These are phyloP conservation scores for Erythrolamprus reginae DNA, from an alignment of 2,113 vertebrate genomes.

Conservation along the genomic window DNA sequence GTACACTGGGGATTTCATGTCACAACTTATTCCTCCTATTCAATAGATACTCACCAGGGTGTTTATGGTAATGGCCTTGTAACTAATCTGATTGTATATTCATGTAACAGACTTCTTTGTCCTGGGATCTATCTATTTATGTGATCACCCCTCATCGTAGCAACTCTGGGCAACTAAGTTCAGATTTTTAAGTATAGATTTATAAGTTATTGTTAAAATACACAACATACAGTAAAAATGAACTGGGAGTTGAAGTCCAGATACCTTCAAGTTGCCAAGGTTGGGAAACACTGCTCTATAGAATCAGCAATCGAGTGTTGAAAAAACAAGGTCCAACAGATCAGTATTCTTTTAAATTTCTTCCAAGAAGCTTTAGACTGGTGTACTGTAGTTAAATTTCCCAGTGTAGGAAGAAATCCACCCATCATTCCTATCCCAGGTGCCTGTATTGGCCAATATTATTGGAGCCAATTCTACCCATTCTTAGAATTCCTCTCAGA, in stretches of 20 bases:
- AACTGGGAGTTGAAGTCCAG: too few species aligned
- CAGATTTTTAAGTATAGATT: not conserved
- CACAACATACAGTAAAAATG: not conserved
- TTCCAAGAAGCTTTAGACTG: not conserved
- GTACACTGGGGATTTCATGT: not conserved
- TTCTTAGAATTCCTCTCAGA: not conserved
- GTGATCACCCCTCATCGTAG: not conserved
- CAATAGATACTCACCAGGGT: not conserved
- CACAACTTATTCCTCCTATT: not conserved
- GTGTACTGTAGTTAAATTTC: not conserved
- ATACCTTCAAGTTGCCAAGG: too few species aligned
- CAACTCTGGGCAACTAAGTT: not conserved
- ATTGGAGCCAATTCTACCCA: not conserved
- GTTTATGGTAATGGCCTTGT: not conserved
- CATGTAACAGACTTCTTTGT: not conserved
- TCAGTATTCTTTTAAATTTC: not conserved
- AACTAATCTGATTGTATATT: not conserved
- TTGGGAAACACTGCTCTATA: too few species aligned
- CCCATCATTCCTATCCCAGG: not conserved
- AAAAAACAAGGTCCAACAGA: not conserved
- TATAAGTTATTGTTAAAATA: not conserved
- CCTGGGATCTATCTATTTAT: not conserved
- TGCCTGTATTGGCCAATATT: not conserved
- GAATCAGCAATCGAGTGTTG: not conserved
- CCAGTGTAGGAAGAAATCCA: not conserved